Base-by-base conservation (phyloP, 2,113 vertebrate species). In the Ornithorhynchus anatinus region DNA sequence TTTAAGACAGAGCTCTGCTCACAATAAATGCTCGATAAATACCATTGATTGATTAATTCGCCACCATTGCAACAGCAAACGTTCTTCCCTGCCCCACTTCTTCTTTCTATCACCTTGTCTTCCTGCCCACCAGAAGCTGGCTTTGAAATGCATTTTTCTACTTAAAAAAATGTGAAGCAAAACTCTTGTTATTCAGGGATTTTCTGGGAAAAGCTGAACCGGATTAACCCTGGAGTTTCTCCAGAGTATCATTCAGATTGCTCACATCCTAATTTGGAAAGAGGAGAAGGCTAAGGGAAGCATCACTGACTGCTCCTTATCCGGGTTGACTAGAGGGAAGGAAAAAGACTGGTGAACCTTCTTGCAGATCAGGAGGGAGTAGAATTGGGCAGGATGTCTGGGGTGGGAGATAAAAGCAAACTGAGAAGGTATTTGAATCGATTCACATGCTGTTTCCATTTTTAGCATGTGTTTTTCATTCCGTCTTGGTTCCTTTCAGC, bases 391-490 rank as follows among this genome's bases (percentile, higher is more conserved):
- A 72, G 51, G 44, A 35, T 22, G 19, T 47, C 44, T 15, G 45
- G 58, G 50, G 56, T 36, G 33, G 52, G 44, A 59, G 50, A 72
- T 17, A 69, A 33, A 33, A 61, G 53, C 47, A 43, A 51, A 22
- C 13, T 19, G 45, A 22, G 53, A 36, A 80, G 33, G 57, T 31
- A 33, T 76, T 57, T 56, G 56, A 43, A 23, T n/a, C 17, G 72
- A 39, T 13, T 35, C 50, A 57, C 11, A 12, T 4, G 17, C 27
- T 20, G 13, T 52, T 58, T 54, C 45, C 42, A 9, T 50, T 37
- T 27, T 39, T 7, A 3, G 33, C 77, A 62, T 51, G 11, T 54
- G 36, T 48, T 71, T 73, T 48, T 65, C 62, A 50, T 76, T 56
- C 65, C 16, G 10, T 4, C 20, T 68, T 50, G 19, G 38, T 75